A percentile compares a stretch with the other conserved stretches of the same genome.
Conservation (phyloP, 1,140 invertebrate species). For the Papilio machaon region DNA sequence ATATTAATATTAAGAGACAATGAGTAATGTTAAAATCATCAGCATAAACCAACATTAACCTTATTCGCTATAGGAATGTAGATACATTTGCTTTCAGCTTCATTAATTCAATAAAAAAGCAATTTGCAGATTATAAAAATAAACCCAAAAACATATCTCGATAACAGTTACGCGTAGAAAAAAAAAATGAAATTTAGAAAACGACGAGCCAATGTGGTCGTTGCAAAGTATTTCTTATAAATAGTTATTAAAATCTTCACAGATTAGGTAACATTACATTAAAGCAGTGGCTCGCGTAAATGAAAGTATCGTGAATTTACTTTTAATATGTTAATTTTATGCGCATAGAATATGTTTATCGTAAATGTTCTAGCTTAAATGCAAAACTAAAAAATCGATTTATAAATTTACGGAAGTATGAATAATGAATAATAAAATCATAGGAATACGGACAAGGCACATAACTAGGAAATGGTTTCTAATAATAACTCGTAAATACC, state of each 20-base stretch:
- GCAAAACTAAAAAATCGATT: background rate
- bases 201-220: background rate
- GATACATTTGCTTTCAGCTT: background rate
- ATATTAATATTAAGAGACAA: background rate
- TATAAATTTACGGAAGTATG: background rate
- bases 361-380: background rate
- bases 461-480: background rate
- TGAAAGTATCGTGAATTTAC: conserved; percentile 26
- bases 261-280: conserved; percentile 24
- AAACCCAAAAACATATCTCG: background rate
- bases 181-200: conserved; percentile 1
- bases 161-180: background rate
- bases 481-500: conserved; percentile 23
- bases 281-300: background rate
- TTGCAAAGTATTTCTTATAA: conserved; percentile 1
- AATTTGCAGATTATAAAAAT: conserved; percentile 7
- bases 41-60: background rate
- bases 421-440: background rate
- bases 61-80: background rate
- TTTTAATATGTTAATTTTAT: background rate
- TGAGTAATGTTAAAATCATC: background rate
- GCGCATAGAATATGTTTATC: background rate
- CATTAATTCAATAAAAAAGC: background rate
- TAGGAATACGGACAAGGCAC: background rate
- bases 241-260: conserved; percentile 27